Evolutionary conservation across 2,888 invertebrate genomes (phyloP), one percentile per base, ranked within the genome.

Genomic region (Micropterix aruncella): DNA sequence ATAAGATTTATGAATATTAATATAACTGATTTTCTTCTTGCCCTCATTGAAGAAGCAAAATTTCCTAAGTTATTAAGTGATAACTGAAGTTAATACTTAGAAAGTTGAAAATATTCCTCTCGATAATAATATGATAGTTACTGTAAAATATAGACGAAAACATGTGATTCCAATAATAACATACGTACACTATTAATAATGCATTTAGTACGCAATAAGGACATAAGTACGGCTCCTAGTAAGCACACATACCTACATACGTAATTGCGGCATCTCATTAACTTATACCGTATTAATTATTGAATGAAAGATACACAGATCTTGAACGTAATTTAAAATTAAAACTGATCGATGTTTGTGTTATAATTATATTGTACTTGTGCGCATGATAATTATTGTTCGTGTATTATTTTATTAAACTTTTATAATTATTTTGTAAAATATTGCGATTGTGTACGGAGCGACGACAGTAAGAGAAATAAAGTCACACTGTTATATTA

Each of bases 341-440:
- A 19, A 44, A 45, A 48, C 44, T 47, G 40, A 49, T 48, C 48
- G 48, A 50, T 50, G 48, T 51, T 46, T 50, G 49, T 51, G 49
- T 51, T 40, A 49, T 44, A 42, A 50, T 49, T 47, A 48, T 50
- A 50, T 48, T 48, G 51, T 51, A 27, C 27, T 27, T 27, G 27
- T 27, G 27, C 27, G 27, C 27, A 27, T 12, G 7, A 27, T 27
- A 27, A 27, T 27, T 7, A 27, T 27, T 27, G 27, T 27, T 27
- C 27, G 27, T 27, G 27, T 27, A 27, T 27, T 7, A 27, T 27
- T 27, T n/a, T n/a, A n/a, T n/a, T n/a, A n/a, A n/a, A n/a, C n/a
- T n/a, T n/a, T 27, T 27, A 27, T 27, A 27, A 27, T 27, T 27
- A 27, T 27, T 27, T 27, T 27, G 27, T 27, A 27, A 27, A 27